Evolutionary conservation across 2,797 vertebrate species (phyloP).

Genomic region (Hydrophis major): DNA sequence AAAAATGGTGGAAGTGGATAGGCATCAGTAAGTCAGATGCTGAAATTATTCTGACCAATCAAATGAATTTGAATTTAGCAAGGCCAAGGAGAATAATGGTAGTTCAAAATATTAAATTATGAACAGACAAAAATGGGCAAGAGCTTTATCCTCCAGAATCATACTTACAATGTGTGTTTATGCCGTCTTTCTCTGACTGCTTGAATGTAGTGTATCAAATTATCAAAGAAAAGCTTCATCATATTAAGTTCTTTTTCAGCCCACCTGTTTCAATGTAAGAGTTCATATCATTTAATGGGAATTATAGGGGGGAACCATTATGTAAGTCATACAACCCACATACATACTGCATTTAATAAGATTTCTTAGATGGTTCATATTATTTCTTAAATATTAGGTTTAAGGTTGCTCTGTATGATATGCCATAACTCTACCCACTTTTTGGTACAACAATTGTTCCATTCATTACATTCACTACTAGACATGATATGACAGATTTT

Average conservation of each 20-base stretch:
- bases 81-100: neutral
- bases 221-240: constrained; percentile 99
- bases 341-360: neutral
- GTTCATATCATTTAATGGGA: constrained; percentile 24
- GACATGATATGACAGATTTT: neutral
- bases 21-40: neutral
- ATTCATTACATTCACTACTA: neutral
- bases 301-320: neutral
- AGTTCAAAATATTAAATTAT: neutral
- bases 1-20: neutral
- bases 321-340: neutral
- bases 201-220: constrained; percentile 96
- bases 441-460: neutral
- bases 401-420: neutral
- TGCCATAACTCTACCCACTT: neutral
- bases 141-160: neutral
- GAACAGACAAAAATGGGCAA: neutral
- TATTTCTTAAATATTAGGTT: neutral
- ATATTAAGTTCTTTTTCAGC: constrained; percentile 98
- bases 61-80: neutral
- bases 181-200: constrained; percentile 88
- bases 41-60: neutral
- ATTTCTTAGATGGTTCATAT: neutral
- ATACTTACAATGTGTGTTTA: constrained; percentile 93
- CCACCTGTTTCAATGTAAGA: constrained; percentile 82